Evolutionary conservation across 2,888 invertebrate genomes (phyloP).

Genomic region (Stenodera caucasica): DNA sequence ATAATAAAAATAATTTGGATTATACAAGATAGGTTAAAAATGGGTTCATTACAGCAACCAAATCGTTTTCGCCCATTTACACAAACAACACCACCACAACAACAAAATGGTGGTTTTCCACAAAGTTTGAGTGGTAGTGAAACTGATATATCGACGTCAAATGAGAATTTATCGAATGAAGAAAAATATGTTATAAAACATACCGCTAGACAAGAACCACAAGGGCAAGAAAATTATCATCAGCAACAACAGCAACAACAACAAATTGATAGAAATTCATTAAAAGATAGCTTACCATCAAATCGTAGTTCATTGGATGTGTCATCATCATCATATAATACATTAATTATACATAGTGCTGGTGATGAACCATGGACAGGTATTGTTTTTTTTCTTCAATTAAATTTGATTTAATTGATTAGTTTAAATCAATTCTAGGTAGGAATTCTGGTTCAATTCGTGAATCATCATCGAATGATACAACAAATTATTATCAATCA

Average conservation of each 20-base stretch:
- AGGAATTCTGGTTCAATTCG: constrained; percentile 53
- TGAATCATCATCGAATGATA: constrained; percentile 36
- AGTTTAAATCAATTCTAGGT: constrained; percentile 37
- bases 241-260: too few species aligned
- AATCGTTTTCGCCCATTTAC: constrained; percentile 46
- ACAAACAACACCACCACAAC: constrained; percentile 41
- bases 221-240: constrained; percentile 90
- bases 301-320: constrained; percentile 74
- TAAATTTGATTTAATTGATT: not conserved
- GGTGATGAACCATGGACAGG: constrained; percentile 74
- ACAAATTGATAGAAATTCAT: constrained; percentile 62
- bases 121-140: constrained; percentile 83
- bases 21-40: constrained; percentile 10
- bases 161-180: constrained; percentile 84
- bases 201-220: constrained; percentile 85
- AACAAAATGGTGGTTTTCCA: constrained; percentile 64
- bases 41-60: constrained; percentile 46
- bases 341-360: constrained; percentile 78
- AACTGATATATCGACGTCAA: constrained; percentile 87
- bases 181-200: constrained; percentile 81
- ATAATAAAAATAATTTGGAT: constrained; percentile 5
- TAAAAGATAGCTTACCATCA: constrained; percentile 62
- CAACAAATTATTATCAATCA: constrained; percentile 35
- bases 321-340: constrained; percentile 79
- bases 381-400: constrained; percentile 38